Base-by-base conservation (phyloP, 2,888 invertebrate genomes). In the Trachelus stipa region DNA sequence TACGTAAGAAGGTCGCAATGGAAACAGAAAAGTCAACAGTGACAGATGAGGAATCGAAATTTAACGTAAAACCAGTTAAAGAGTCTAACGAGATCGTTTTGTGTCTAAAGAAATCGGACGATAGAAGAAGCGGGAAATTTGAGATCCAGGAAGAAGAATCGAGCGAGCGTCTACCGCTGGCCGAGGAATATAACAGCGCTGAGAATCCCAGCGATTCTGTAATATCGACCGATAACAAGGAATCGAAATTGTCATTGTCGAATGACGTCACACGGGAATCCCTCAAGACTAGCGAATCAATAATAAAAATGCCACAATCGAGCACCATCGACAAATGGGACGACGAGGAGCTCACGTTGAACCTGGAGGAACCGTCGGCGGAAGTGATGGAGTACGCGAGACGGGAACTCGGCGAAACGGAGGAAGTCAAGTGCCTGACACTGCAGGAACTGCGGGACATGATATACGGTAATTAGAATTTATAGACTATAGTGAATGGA, bases 381-480 rank as follows among this genome's bases (percentile, higher is more conserved):
- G 94, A 95, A 81, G 91, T 96, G 33, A 89, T 93, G 85, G 94
- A 95, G 85, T 94, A 95, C 88, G 96, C 96, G 0, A 92, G 93
- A 76, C 92, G 93, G 82, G 93, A 94, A 85, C 92, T 95, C 68
- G 95, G 95, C 0, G 97, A 97, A 91, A 94, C 95, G 85, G 95
- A 95, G 2, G 94, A 95, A 88, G 94, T 94, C 30, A 93, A 94
- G 83, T 93, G 94, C 69, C 93, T 94, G 86, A 93, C 94, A n/a
- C 92, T 97, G 77, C 94, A 94, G 82, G 95, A 96, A 86, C 93
- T 97, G 69, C 93, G 95, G 69, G 95, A 95, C 87, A 93, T 96
- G 93, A 95, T 96, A 85, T 94, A 94, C 87, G 96, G 96, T 96
- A 91, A 88, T 91, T 83, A 56, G 30, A 73, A 75, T 68, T 68